These are phyloP conservation scores for Amyelois transitella DNA, from an alignment of 1,140 invertebrate species.

Conservation along the genomic window DNA sequence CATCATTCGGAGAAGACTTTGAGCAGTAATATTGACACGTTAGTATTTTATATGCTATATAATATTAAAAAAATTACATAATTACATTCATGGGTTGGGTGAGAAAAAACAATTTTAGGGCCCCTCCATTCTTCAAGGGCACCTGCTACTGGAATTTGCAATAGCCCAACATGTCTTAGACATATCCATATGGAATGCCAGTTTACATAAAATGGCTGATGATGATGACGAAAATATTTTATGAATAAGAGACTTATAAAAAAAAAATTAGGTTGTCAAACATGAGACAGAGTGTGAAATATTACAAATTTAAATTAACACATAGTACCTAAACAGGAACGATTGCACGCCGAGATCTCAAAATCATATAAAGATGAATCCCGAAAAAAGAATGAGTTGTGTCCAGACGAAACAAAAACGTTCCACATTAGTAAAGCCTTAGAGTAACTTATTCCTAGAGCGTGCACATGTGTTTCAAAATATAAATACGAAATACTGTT, in stretches of 20 bases:
- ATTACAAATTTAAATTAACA: neutral
- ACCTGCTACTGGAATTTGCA: no score
- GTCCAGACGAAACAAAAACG: neutral
- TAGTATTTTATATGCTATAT: conserved; percentile 44
- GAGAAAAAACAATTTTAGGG: no score
- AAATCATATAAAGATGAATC: neutral
- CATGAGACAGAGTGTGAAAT: neutral
- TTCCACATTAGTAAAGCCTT: neutral
- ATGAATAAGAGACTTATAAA: no score
- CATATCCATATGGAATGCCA: no score
- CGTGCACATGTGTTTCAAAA: neutral
- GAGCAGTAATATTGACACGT: conserved; percentile 86
- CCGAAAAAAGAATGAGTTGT: neutral
- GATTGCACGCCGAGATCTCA: neutral
- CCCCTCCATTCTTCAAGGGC: no score
- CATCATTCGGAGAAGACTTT: conserved; percentile 89
- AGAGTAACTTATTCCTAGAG: neutral
- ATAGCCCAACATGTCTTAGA: no score
- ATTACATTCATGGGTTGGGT: no score
- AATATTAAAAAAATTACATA: no score
- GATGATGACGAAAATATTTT: no score
- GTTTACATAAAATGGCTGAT: no score
- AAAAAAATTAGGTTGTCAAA: no score
- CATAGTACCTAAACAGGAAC: neutral
- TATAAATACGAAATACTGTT: no score